These are phyloP conservation scores for Stichodactyla mertensii DNA, from an alignment of 64 coral and sea anemone species.

Conservation along the genomic window DNA sequence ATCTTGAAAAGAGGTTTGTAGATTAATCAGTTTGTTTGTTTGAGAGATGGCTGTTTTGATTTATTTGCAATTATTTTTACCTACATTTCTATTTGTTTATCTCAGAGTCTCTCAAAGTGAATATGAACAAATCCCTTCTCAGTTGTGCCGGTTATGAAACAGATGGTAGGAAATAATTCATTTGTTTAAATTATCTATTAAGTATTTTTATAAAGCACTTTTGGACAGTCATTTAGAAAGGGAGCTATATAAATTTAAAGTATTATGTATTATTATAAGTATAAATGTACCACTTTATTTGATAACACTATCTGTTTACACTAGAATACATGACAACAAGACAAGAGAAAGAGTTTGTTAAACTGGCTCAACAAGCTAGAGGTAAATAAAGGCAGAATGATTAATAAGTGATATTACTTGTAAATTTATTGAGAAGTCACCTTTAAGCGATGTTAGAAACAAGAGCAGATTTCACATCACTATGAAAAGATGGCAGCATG, in stretches of 20 bases:
- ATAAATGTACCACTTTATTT: not conserved
- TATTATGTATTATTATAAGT: not conserved
- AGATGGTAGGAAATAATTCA: not conserved
- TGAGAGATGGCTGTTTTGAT: not conserved
- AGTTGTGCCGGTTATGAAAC: slow-evolving; percentile 20
- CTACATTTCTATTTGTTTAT: not conserved
- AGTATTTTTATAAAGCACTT: not conserved
- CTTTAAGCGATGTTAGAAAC: too few relatives aligned
- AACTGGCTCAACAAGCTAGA: slow-evolving; percentile 10
- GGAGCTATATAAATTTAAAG: too few relatives aligned
- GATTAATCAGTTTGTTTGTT: not conserved
- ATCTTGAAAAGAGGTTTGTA: slow-evolving; percentile 70
- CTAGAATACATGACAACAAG: slow-evolving; percentile 20
- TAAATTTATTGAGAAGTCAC: too few relatives aligned
- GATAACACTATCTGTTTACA: not conserved
- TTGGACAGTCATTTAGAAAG: too few relatives aligned
- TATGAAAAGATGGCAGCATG: too few relatives aligned
- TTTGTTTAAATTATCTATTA: not conserved
- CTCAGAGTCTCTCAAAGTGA: slow-evolving; percentile 7
- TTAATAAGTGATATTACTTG: not conserved
- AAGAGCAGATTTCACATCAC: too few relatives aligned
- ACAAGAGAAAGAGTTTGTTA: slow-evolving; percentile 22
- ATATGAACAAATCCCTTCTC: slow-evolving; percentile 30
- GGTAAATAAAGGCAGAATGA: not conserved
- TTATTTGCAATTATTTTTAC: not conserved